A percentile compares a stretch with the other conserved stretches of the same genome.
These are phyloP conservation scores for Lasioglossum zephyrum DNA, from an alignment of 2,888 invertebrate species.

Conservation along the genomic window DNA sequence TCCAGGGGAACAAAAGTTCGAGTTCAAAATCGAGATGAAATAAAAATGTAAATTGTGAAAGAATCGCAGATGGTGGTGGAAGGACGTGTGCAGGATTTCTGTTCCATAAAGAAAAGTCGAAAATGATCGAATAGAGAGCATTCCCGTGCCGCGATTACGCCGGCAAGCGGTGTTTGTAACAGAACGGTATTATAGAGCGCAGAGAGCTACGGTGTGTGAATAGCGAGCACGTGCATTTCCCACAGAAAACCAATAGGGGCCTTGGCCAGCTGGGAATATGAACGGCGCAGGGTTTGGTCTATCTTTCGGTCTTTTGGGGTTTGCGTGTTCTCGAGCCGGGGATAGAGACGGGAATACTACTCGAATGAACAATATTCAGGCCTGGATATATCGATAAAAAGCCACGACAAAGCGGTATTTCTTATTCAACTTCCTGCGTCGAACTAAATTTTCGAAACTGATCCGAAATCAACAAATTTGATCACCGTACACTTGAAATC, in stretches of 20 bases:
- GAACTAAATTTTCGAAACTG: slow-evolving; percentile 14
- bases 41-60: neutral
- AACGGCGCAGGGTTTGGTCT: slow-evolving; percentile 85
- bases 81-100: neutral
- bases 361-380: slow-evolving; percentile 55
- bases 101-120: slow-evolving; percentile 16
- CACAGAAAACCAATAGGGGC: slow-evolving; percentile 83
- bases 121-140: slow-evolving; percentile 46
- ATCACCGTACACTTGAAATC: neutral
- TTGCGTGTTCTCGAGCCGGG: slow-evolving; percentile 49
- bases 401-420: slow-evolving; percentile 36
- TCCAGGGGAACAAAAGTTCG: neutral
- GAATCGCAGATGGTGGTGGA: neutral
- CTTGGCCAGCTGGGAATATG: slow-evolving; percentile 84
- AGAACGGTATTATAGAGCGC: slow-evolving; percentile 67
- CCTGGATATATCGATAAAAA: slow-evolving; percentile 51
- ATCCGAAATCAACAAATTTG: neutral
- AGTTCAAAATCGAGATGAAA: neutral
- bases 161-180: slow-evolving; percentile 62
- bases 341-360: slow-evolving; percentile 49
- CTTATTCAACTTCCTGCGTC: slow-evolving; percentile 20
- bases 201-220: slow-evolving; percentile 71
- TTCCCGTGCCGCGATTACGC: slow-evolving; percentile 57
- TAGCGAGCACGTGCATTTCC: slow-evolving; percentile 83
- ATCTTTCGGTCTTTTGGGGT: slow-evolving; percentile 60